Base-by-base conservation (phyloP, 2,113 vertebrate genomes). In the Limnothrissa miodon region DNA sequence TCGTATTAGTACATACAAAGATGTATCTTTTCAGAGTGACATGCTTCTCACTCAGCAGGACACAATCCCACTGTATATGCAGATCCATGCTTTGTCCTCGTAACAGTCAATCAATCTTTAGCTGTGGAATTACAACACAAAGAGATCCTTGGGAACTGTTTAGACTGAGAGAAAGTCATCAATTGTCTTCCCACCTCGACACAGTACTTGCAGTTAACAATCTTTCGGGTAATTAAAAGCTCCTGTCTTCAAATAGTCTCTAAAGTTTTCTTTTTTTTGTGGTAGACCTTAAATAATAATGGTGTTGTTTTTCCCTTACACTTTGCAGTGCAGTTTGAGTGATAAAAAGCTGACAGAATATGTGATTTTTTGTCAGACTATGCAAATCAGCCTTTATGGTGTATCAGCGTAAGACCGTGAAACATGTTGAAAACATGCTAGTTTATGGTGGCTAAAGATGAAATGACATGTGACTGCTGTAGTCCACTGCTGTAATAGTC, bases 31-130 rank as follows among this genome's bases (percentile, higher is more conserved):
- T 36, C 66, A 74, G 66, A 74, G 29, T 36, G 66, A 74, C 66
- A 74, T 74, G 66, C 66, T 74, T 74, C 17, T 74, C 66, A 74
- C 15, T 17, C 13, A 29, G 36, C 36, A 74, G 11, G 66, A 36
- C 25, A 19, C 15, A 74, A 74, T 36, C 66, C 2, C 33, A 36
- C 33, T 74, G 10, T 74, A 10, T 74, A 36, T 74, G 66, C 66
- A 74, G 29, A 74, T 74, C 66, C 66, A 11, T 74, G 66, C 66
- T 74, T 74, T 74, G 66, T 74, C 66, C 66, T 74, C 2, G 66
- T 74, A 74, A 36, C 66, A 62, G 25, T 62, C 59, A 1, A 74
- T 74, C 66, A 74, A 74, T 74, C 62, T 36, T 42, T 74, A 33
- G 13, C 66, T 17, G 66, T 36, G 66, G 15, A 74, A 74, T 74